These are phyloP conservation scores for Naso thynnoides DNA, from an alignment of 2,797 vertebrate genomes.

Conservation along the genomic window DNA sequence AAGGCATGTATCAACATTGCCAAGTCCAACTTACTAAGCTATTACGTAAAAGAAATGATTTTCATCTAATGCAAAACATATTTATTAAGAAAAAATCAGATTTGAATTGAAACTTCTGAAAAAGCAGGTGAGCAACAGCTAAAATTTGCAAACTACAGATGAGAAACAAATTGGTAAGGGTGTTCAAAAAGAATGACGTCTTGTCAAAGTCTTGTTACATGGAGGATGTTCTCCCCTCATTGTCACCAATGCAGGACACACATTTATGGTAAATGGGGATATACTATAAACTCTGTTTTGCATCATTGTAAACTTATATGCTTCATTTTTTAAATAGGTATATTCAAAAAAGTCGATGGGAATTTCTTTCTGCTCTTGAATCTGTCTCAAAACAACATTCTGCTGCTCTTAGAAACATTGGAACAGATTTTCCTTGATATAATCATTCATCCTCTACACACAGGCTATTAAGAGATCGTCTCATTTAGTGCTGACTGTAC, in stretches of 20 bases:
- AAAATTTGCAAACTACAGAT: too few species aligned
- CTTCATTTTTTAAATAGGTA: not conserved
- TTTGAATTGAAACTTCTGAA: too few species aligned
- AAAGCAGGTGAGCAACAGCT: too few species aligned
- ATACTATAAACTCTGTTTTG: not conserved
- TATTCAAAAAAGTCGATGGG: not conserved
- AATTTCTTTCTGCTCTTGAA: not conserved
- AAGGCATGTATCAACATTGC: too few species aligned
- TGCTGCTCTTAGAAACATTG: not conserved
- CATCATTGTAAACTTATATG: not conserved
- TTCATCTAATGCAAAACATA: too few species aligned
- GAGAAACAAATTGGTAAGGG: not conserved
- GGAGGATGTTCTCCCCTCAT: not conserved
- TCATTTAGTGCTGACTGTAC: too few species aligned
- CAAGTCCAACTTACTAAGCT: too few species aligned
- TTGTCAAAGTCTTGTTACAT: not conserved
- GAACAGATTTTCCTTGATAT: not conserved
- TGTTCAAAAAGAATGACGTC: not conserved
- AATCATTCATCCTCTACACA: not conserved
- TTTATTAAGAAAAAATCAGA: too few species aligned
- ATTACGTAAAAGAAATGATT: too few species aligned
- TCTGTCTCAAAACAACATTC: not conserved
- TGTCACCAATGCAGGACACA: not conserved
- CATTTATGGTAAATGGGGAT: not conserved
- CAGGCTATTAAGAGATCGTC: not conserved